A percentile compares a stretch with the other conserved stretches of the same genome.
These are phyloP conservation scores for Enteromius trimaculatus DNA, from an alignment of 2,797 vertebrate genomes.

Conservation along the genomic window DNA sequence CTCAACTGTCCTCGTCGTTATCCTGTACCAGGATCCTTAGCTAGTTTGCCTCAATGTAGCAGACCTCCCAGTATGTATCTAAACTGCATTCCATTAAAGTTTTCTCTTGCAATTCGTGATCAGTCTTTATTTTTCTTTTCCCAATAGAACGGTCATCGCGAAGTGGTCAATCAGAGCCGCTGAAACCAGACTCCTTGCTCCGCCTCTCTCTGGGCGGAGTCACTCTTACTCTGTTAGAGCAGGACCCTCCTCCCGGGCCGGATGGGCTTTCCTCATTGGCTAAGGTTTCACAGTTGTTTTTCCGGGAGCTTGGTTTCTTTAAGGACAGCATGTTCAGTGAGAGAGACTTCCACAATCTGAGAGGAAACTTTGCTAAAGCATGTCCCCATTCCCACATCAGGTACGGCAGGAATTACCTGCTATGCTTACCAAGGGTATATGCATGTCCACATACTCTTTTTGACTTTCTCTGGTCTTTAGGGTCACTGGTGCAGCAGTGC, in stretches of 20 bases:
- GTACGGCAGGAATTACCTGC: conserved; percentile 66
- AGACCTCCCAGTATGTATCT: conserved; percentile 53
- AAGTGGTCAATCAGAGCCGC: conserved; percentile 74
- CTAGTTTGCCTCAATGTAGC: conserved; percentile 74
- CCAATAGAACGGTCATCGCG: conserved; percentile 76
- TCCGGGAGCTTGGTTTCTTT: conserved; percentile 81
- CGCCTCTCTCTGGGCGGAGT: conserved; percentile 86
- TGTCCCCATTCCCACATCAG: conserved; percentile 87
- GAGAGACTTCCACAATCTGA: conserved; percentile 84
- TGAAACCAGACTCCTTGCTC: conserved; percentile 84
- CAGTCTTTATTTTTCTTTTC: background rate
- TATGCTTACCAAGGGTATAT: background rate
- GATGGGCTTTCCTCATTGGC: conserved; percentile 67
- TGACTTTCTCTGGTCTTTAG: conserved; percentile 66
- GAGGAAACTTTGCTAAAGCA: conserved; percentile 82
- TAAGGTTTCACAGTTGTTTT: conserved; percentile 82
- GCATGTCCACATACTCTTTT: background rate
- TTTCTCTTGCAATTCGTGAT: background rate
- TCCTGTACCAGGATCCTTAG: conserved; percentile 79
- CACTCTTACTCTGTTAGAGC: conserved; percentile 85
- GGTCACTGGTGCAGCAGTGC: conserved; percentile 85
- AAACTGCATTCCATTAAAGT: background rate
- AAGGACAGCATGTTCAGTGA: conserved; percentile 87
- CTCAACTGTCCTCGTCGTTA: conserved; percentile 79
- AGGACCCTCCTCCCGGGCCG: conserved; percentile 65